phyloP scores from a whole-genome alignment of 2,888 invertebrate species.

The Rotaria socialis region DNA sequence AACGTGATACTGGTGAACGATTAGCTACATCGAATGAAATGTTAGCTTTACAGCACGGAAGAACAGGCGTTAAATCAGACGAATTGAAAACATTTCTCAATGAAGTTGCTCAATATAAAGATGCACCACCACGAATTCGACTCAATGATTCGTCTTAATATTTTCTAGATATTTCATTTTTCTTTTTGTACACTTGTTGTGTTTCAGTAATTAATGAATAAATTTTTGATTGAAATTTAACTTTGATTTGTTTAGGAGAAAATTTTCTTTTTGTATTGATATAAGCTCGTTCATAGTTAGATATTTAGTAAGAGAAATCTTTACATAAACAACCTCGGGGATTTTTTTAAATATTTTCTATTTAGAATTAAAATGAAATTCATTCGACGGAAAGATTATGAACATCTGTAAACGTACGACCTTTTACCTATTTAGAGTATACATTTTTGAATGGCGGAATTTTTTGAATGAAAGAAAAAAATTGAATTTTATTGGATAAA shows the following conservation, averaged over 20 bases:
- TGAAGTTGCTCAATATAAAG: neutral
- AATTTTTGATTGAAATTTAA: neutral
- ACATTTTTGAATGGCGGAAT: too few relatives aligned
- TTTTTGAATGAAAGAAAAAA: too few relatives aligned
- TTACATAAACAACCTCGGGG: too few relatives aligned
- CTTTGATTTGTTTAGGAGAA: neutral
- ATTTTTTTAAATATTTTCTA: too few relatives aligned
- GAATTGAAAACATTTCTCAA: neutral
- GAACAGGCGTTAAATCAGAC: neutral
- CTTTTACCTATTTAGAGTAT: too few relatives aligned
- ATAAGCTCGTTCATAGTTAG: too few relatives aligned
- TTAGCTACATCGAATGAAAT: neutral
- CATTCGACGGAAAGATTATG: too few relatives aligned
- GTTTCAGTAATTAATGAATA: neutral
- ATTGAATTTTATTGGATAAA: too few relatives aligned
- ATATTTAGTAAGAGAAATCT: too few relatives aligned
- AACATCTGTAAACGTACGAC: too few relatives aligned
- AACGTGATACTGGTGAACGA: neutral
- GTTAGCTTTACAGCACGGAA: neutral
- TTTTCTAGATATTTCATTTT: neutral
- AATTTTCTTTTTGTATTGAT: too few relatives aligned
- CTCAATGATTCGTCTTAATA: neutral
- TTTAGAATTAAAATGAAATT: too few relatives aligned
- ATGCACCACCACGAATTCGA: slow-evolving; percentile 15
- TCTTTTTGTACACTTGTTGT: neutral